A percentile compares a stretch with the other conserved stretches of the same genome.
Evolutionary conservation across 2,113 vertebrate species (phyloP).

Genomic region (Eudyptes chrysolophus): DNA sequence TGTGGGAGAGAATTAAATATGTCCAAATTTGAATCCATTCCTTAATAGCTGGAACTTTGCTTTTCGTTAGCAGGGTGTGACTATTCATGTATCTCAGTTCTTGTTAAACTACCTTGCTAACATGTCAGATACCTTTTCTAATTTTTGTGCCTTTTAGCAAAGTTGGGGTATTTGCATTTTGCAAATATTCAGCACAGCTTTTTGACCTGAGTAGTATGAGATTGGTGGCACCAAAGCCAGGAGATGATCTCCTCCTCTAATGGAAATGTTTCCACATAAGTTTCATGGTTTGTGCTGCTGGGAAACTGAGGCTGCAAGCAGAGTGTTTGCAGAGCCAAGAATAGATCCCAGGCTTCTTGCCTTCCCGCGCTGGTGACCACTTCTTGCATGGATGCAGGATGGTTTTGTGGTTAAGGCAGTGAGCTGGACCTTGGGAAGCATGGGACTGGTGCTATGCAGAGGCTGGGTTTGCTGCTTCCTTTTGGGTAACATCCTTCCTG

Average conservation of each 20-base stretch:
- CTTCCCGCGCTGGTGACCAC: rapidly evolving
- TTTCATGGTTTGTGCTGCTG: neutral
- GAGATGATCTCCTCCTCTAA: neutral
- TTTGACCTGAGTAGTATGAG: neutral
- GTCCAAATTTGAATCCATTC: neutral
- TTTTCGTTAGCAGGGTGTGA: neutral
- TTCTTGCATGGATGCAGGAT: neutral
- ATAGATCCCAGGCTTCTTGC: neutral
- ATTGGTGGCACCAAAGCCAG: neutral
- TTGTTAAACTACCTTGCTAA: neutral
- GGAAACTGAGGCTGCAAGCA: neutral
- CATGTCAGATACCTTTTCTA: too few species aligned
- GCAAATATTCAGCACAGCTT: neutral
- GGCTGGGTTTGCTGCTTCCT: neutral
- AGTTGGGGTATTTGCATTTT: neutral
- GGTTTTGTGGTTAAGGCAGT: neutral
- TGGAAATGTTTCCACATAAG: neutral
- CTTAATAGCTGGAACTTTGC: neutral
- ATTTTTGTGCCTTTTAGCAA: neutral
- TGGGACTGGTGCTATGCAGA: neutral
- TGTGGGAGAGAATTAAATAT: neutral
- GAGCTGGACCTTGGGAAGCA: neutral
- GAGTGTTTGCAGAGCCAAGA: neutral
- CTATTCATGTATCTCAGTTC: neutral
- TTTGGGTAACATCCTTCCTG: neutral